A percentile compares a stretch with the other conserved stretches of the same genome.
These are phyloP conservation scores for Mycteria americana DNA, from an alignment of 2,797 vertebrate genomes.

Conservation along the genomic window DNA sequence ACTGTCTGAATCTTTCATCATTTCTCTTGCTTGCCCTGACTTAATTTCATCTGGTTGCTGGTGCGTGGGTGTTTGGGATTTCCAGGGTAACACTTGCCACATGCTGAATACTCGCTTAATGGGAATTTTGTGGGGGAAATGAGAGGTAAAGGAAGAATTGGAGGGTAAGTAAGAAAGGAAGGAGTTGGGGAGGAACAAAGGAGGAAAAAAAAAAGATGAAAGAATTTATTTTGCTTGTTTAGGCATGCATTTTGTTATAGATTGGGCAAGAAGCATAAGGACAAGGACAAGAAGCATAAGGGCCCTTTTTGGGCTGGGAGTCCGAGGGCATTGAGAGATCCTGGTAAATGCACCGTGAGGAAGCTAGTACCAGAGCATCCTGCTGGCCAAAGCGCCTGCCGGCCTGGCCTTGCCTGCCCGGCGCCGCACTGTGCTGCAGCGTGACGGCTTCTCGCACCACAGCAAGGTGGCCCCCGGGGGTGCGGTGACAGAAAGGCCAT, in stretches of 20 bases:
- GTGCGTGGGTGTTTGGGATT: neutral
- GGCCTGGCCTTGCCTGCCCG: neutral
- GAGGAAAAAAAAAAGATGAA: fast-evolving
- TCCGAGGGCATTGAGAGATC: neutral
- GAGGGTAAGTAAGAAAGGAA: neutral
- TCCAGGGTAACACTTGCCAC: neutral
- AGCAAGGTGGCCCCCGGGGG: neutral
- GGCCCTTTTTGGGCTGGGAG: neutral
- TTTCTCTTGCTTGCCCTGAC: neutral
- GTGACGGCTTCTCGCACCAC: neutral
- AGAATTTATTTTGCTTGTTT: neutral
- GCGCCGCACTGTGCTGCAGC: neutral
- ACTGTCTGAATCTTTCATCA: neutral
- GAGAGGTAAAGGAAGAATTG: neutral
- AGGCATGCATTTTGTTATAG: neutral
- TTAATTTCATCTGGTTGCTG: neutral
- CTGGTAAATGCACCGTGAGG: neutral
- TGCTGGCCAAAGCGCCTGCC: fast-evolving
- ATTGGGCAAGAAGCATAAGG: neutral
- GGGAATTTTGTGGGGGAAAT: neutral
- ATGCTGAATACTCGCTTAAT: neutral
- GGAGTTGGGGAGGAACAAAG: neutral
- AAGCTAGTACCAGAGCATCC: neutral
- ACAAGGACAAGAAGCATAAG: neutral
- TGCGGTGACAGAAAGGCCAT: neutral